A percentile compares a stretch with the other conserved stretches of the same genome.
Evolutionary conservation across 2,888 invertebrate species (phyloP).

Genomic region (Cotesia congregata): DNA sequence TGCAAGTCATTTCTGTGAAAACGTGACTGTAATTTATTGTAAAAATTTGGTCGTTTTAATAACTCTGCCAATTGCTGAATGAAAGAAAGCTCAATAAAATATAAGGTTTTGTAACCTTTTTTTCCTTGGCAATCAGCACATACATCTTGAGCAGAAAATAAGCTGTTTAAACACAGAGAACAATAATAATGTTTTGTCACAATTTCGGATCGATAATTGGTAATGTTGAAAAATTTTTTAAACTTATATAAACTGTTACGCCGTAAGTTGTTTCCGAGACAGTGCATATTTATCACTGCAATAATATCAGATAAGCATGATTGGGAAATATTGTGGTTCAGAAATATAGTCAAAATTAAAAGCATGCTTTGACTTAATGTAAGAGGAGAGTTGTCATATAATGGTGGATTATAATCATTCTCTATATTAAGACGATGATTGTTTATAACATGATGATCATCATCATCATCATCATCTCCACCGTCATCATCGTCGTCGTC

Average conservation of each 20-base stretch:
- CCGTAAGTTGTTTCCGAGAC: neutral
- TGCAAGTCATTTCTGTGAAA: neutral
- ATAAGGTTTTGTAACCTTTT: neutral
- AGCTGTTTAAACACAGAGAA: conserved; percentile 1
- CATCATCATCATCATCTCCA: neutral
- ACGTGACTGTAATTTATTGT: neutral
- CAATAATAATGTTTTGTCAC: conserved; percentile 26
- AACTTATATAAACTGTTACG: conserved; percentile 23
- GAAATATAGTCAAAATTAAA: neutral
- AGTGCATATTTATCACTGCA: conserved; percentile 14
- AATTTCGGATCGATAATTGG: neutral
- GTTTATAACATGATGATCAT: neutral
- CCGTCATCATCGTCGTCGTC: no score
- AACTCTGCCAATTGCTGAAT: conserved; percentile 16
- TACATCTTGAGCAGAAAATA: neutral
- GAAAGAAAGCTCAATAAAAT: conserved; percentile 25
- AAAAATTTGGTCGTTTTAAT: conserved; percentile 9
- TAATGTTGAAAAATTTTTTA: conserved; percentile 16
- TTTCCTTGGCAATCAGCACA: conserved; percentile 14
- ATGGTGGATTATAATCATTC: neutral
- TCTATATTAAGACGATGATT: neutral
- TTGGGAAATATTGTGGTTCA: neutral
- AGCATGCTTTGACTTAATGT: conserved; percentile 25
- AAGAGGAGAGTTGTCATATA: conserved; percentile 12
- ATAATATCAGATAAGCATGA: conserved; percentile 20